Evolutionary conservation across 1,140 invertebrate species (phyloP).

Genomic region (Nilaparvata lugens): DNA sequence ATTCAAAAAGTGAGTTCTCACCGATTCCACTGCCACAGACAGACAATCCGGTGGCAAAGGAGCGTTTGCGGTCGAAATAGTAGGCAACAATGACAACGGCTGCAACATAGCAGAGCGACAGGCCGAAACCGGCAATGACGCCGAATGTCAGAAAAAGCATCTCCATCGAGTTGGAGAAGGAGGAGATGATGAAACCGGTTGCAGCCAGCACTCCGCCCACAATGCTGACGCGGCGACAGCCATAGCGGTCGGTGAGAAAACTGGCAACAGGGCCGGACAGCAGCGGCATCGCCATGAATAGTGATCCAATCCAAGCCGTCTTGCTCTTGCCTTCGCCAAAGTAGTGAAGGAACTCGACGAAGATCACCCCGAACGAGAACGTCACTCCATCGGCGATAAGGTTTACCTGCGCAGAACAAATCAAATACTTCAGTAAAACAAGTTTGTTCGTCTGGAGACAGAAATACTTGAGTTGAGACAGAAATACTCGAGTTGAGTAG

Average conservation of each 20-base stretch:
- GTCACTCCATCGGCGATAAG: conserved; percentile 85
- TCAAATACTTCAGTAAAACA: too few species aligned
- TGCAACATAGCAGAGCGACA: conserved; percentile 80
- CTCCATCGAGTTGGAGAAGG: conserved; percentile 64
- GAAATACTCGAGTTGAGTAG: too few species aligned
- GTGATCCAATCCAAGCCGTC: conserved; percentile 80
- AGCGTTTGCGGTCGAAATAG: conserved; percentile 88
- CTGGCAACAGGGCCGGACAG: conserved; percentile 82
- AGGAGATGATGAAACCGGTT: conserved; percentile 71
- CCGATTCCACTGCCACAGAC: conserved; percentile 78
- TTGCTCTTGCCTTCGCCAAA: conserved; percentile 69
- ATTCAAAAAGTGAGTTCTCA: not conserved
- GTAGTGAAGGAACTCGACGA: conserved; percentile 66
- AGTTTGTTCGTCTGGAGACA: too few species aligned
- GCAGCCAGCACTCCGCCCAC: conserved; percentile 66
- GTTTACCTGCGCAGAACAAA: conserved; percentile 64
- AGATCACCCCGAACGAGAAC: conserved; percentile 79
- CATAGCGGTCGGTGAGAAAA: conserved; percentile 72
- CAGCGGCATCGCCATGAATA: conserved; percentile 85
- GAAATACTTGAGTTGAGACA: too few species aligned
- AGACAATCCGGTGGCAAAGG: conserved; percentile 85
- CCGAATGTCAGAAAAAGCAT: conserved; percentile 78
- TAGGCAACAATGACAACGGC: conserved; percentile 91
- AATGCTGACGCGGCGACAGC: conserved; percentile 27
- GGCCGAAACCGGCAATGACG: conserved; percentile 73